These are phyloP conservation scores for Oikopleura albicans DNA, from an alignment of 23 tunicate species.

Conservation along the genomic window DNA sequence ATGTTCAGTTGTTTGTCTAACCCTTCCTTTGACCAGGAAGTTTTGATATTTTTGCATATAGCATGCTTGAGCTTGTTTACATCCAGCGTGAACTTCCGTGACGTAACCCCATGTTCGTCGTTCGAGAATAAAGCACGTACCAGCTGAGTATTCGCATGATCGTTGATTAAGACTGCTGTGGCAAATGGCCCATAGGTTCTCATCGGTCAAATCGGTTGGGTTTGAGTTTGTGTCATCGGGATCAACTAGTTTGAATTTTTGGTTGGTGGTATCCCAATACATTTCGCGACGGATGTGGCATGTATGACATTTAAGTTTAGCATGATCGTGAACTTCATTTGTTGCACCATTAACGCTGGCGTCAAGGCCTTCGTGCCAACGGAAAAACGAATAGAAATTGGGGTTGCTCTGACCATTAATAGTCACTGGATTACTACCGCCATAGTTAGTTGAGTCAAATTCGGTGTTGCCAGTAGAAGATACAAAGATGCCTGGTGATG, in stretches of 20 bases:
- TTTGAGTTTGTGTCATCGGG: no score
- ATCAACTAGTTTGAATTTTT: not conserved
- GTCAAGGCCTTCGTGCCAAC: constrained; percentile 5
- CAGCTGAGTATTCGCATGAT: constrained; percentile 12
- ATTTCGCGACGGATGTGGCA: not conserved
- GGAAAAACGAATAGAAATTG: not conserved
- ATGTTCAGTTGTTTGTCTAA: no score
- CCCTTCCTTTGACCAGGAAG: not conserved
- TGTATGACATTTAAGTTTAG: not conserved
- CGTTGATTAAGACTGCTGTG: not conserved
- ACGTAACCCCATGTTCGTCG: constrained; percentile 12
- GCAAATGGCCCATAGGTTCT: not conserved
- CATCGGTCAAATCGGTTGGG: not conserved
- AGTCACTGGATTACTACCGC: not conserved
- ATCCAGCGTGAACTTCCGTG: constrained; percentile 3
- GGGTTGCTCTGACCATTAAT: not conserved
- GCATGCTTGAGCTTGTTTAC: constrained; percentile 13
- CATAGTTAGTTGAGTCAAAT: not conserved
- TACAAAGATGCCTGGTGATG: not conserved
- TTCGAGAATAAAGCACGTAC: not conserved
- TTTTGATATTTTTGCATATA: constrained; percentile 15
- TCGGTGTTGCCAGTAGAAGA: not conserved
- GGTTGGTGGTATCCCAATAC: not conserved
- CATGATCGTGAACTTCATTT: not conserved
- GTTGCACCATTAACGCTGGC: not conserved